phyloP scores from a whole-genome alignment of 2,113 vertebrate species.

The Phylloscopus whistleri region DNA sequence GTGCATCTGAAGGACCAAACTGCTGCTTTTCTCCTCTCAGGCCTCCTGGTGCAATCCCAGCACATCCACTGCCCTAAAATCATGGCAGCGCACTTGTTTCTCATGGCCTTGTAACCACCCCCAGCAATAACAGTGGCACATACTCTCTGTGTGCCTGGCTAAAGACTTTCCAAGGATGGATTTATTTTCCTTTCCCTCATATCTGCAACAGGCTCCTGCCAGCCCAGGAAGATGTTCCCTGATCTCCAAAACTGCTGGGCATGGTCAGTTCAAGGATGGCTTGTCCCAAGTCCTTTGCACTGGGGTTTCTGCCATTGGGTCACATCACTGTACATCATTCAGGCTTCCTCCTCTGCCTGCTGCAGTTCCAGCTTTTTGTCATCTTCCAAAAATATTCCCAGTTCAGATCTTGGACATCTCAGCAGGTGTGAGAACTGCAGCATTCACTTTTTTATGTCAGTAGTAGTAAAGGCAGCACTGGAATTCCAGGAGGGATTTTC shows the following conservation, averaged over 20 bases:
- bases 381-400: not conserved
- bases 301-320: not conserved
- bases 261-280: not conserved
- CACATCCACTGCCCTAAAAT: not conserved
- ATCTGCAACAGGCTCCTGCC: not conserved
- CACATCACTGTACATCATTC: not conserved
- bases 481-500: not conserved
- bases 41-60: not conserved
- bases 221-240: not conserved
- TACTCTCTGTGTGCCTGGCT: not conserved
- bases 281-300: not conserved
- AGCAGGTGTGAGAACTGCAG: not conserved
- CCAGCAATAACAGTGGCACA: not conserved
- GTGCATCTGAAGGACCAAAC: not conserved
- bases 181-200: not conserved
- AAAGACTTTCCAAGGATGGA: not conserved
- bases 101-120: not conserved
- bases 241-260: not conserved
- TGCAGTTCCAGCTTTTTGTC: not conserved
- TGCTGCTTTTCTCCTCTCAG: not conserved
- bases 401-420: not conserved
- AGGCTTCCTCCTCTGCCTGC: not conserved
- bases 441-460: not conserved
- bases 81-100: not conserved
- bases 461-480: not conserved